Percentiles rank a stretch among this genome's conserved stretches.
phyloP scores from a whole-genome alignment of 2,113 vertebrate species.

The Otis tarda region DNA sequence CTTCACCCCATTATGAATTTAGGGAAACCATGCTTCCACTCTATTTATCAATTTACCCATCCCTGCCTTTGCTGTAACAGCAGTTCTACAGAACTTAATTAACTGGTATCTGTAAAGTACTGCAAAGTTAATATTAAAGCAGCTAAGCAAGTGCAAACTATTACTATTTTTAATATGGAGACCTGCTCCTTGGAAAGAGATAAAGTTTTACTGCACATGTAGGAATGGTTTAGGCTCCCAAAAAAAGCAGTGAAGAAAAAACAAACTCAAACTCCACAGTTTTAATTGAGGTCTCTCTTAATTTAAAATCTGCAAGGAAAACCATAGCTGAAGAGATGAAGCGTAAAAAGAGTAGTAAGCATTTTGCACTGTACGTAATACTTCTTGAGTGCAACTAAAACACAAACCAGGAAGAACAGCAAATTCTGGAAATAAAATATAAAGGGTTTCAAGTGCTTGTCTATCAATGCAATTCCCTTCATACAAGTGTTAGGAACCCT shows the following conservation, averaged over 20 bases:
- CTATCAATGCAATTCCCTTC: background rate
- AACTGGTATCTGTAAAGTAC: background rate
- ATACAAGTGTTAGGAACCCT: background rate
- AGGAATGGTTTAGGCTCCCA: background rate
- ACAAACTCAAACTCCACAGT: background rate
- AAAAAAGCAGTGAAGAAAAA: background rate
- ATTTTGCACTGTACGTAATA: background rate
- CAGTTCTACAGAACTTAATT: background rate
- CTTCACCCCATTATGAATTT: background rate
- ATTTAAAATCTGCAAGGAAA: background rate
- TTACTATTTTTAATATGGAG: background rate
- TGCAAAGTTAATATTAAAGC: background rate
- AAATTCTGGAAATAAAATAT: background rate
- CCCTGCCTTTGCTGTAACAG: background rate
- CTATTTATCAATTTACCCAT: background rate
- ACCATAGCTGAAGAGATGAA: background rate
- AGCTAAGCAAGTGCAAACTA: background rate
- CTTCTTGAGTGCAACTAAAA: background rate
- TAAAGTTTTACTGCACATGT: background rate
- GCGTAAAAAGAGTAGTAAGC: background rate
- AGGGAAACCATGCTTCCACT: background rate
- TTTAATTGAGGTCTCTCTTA: background rate
- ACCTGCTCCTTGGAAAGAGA: background rate
- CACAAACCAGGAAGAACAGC: background rate
- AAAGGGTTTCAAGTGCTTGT: background rate